phyloP scores from a whole-genome alignment of 2,113 vertebrate species.

The Rhea americana region DNA sequence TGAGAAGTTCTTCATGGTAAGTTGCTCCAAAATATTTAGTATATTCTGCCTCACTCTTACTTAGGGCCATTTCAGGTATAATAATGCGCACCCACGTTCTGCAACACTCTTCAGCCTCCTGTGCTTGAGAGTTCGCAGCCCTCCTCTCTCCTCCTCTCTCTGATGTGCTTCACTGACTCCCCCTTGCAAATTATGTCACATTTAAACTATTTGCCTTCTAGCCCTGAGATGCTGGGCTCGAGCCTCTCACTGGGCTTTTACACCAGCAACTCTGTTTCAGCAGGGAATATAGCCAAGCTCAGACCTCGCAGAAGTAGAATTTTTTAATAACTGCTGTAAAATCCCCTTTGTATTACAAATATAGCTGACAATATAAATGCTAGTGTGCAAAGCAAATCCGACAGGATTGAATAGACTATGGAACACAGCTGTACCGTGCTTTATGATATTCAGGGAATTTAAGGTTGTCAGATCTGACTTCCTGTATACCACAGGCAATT shows the following conservation, averaged over 20 bases:
- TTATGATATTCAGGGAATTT: constrained; percentile 51
- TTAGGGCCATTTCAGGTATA: background rate
- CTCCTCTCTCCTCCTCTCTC: background rate
- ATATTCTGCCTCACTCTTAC: background rate
- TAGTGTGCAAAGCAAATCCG: background rate
- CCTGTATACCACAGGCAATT: constrained; percentile 39
- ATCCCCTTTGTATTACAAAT: background rate
- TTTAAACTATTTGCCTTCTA: constrained; percentile 68
- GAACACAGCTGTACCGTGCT: constrained; percentile 30
- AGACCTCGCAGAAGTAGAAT: constrained; percentile 21
- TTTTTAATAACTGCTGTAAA: constrained; percentile 63
- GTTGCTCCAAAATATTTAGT: background rate
- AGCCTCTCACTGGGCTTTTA: constrained; percentile 42
- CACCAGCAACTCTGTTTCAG: constrained; percentile 67
- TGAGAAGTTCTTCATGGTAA: constrained; percentile 26
- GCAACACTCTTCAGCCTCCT: background rate
- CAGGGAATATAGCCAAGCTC: constrained; percentile 61
- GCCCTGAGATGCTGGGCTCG: constrained; percentile 47
- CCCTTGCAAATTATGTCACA: constrained; percentile 18
- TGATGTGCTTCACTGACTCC: constrained; percentile 34
- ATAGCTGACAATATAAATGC: constrained; percentile 1
- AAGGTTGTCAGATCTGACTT: constrained; percentile 31
- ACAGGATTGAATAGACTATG: background rate
- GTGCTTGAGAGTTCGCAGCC: background rate
- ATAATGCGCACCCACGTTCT: background rate